A percentile compares a stretch with the other conserved stretches of the same genome.
Conservation (phyloP, 1,140 invertebrate genomes). For the Drosophila pachea region DNA sequence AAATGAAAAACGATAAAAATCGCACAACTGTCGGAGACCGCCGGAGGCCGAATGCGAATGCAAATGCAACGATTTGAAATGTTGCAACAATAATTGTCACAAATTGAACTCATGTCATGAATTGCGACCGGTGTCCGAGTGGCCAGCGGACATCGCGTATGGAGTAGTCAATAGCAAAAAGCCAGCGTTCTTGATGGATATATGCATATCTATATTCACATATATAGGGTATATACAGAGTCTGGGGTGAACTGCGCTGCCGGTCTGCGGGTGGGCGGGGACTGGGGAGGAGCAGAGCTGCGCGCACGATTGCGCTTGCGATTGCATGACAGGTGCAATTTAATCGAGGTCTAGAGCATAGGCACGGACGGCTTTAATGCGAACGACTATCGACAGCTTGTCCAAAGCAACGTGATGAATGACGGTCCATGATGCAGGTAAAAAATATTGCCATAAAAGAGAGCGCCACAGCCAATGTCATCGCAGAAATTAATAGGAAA, state of each 20-base stretch:
- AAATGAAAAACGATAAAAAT: slow-evolving; percentile 53
- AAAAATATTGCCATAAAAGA: background rate
- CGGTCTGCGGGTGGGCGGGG: background rate
- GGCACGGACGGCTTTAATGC: slow-evolving; percentile 38
- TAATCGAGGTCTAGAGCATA: slow-evolving; percentile 47
- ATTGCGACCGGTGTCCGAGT: slow-evolving; percentile 18
- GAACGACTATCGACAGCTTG: slow-evolving; percentile 37
- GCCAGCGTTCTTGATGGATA: slow-evolving; percentile 10
- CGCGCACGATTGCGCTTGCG: slow-evolving; percentile 1
- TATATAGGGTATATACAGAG: background rate
- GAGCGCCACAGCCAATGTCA: too few relatives aligned
- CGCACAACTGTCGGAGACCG: slow-evolving; percentile 38
- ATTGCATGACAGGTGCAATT: slow-evolving; percentile 53
- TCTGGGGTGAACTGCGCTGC: too few relatives aligned
- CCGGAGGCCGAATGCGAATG: slow-evolving; percentile 51
- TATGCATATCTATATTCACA: background rate
- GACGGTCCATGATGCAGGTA: background rate
- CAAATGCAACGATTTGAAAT: slow-evolving; percentile 52
- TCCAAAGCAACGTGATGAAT: slow-evolving; percentile 36
- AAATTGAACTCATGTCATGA: slow-evolving; percentile 60
- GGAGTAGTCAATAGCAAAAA: slow-evolving; percentile 14
- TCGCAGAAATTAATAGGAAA: too few relatives aligned
- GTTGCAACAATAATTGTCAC: slow-evolving; percentile 60
- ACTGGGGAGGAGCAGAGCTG: background rate
- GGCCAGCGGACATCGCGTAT: slow-evolving; percentile 6